Evolutionary conservation across 2,797 vertebrate species (phyloP).

Genomic region (Acanthis flammea): DNA sequence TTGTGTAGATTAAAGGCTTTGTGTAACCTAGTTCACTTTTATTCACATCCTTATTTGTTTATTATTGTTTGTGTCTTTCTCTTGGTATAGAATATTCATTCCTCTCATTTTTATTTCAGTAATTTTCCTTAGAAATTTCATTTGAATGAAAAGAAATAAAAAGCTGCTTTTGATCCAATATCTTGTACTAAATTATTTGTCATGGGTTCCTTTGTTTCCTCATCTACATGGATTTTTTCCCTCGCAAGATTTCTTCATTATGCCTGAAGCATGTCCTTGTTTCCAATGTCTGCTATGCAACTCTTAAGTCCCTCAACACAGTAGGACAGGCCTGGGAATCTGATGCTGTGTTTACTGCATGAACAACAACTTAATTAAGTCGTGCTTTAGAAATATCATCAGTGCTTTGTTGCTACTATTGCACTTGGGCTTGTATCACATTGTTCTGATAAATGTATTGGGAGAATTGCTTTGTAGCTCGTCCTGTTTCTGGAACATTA

Average conservation of each 20-base stretch:
- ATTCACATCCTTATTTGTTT: neutral
- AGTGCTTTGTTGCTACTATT: slow-evolving; percentile 63
- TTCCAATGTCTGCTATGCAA: slow-evolving; percentile 38
- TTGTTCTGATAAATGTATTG: slow-evolving; percentile 70
- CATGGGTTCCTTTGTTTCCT: neutral
- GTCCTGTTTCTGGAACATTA: slow-evolving; percentile 58
- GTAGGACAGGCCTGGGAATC: slow-evolving; percentile 48
- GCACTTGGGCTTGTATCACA: slow-evolving; percentile 66
- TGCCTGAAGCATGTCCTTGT: slow-evolving; percentile 22
- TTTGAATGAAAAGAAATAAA: neutral
- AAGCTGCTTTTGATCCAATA: neutral
- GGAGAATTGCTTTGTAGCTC: slow-evolving; percentile 72
- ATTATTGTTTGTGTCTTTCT: neutral
- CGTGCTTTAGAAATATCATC: slow-evolving; percentile 68
- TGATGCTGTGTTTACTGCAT: slow-evolving; percentile 69
- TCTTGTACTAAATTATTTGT: neutral
- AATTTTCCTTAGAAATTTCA: neutral
- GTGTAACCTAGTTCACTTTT: neutral
- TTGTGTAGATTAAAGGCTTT: neutral
- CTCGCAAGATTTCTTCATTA: neutral
- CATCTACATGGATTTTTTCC: neutral
- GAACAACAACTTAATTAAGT: slow-evolving; percentile 78
- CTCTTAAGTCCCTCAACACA: slow-evolving; percentile 48
- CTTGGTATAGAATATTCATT: neutral
- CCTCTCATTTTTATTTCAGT: neutral